Conservation (phyloP, 1,140 invertebrate genomes). For the Diabrotica undecimpunctata region DNA sequence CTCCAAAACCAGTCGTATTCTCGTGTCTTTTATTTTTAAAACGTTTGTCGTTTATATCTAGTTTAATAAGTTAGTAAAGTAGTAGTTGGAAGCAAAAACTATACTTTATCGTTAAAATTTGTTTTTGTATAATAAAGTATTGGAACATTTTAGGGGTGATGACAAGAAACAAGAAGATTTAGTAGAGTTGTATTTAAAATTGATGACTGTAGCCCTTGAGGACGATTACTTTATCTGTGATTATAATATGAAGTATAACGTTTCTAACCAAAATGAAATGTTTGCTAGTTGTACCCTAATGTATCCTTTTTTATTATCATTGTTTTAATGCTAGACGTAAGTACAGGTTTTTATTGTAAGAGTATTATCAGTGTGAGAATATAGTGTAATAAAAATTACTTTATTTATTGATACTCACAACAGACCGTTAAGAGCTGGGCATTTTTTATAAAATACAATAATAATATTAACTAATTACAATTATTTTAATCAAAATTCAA, state of each 20-base stretch:
- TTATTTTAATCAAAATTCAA: too few relatives aligned
- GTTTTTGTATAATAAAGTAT: background rate
- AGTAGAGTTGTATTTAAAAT: conserved; percentile 58
- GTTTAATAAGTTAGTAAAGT: too few relatives aligned
- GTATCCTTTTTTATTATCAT: conserved; percentile 34
- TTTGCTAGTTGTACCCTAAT: conserved; percentile 34
- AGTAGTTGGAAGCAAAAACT: too few relatives aligned
- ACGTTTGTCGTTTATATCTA: too few relatives aligned
- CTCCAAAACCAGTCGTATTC: too few relatives aligned
- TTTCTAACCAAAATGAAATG: conserved; percentile 34
- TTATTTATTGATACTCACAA: too few relatives aligned
- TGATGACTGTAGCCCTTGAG: conserved; percentile 60
- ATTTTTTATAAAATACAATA: too few relatives aligned
- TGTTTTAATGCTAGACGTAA: background rate
- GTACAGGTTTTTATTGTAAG: background rate
- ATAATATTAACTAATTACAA: too few relatives aligned
- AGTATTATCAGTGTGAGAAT: background rate
- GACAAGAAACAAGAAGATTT: conserved; percentile 47
- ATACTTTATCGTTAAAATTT: too few relatives aligned
- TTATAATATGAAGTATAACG: conserved; percentile 53
- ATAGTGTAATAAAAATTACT: background rate
- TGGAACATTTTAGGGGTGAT: conserved; percentile 44
- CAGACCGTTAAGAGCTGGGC: too few relatives aligned
- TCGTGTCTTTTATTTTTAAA: too few relatives aligned
- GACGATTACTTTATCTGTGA: conserved; percentile 68